phyloP scores from a whole-genome alignment of 53 echinoderm and acorn worm genomes.

The Echinometra lucunter region DNA sequence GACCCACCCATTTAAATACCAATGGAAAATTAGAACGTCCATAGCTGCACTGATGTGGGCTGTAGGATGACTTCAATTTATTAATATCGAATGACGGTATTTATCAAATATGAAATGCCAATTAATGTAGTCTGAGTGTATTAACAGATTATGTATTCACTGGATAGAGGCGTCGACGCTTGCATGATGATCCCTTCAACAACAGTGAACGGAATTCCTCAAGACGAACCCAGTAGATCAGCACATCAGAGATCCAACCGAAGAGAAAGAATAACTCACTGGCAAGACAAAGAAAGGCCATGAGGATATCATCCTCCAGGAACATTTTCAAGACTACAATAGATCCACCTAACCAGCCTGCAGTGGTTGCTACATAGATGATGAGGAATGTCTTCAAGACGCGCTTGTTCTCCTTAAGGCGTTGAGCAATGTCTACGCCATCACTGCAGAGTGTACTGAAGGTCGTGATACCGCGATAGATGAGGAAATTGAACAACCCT shows the following conservation, averaged over 20 bases:
- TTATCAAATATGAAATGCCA: not conserved
- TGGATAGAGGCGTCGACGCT: not conserved
- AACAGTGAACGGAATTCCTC: constrained; percentile 23
- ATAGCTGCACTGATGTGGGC: too few species aligned
- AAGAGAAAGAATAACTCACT: constrained; percentile 27
- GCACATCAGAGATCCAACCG: constrained; percentile 34
- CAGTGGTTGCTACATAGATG: constrained; percentile 36
- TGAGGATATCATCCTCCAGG: not conserved
- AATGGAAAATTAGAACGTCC: too few species aligned
- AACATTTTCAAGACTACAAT: not conserved
- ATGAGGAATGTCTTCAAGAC: constrained; percentile 36
- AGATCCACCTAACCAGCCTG: constrained; percentile 24
- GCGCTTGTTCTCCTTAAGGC: constrained; percentile 1
- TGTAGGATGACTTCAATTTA: too few species aligned
- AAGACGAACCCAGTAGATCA: constrained; percentile 35
- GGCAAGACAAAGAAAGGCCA: not conserved
- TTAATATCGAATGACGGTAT: too few species aligned
- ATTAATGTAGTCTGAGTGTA: not conserved
- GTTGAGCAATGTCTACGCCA: not conserved
- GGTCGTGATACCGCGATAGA: constrained; percentile 15
- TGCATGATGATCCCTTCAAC: constrained; percentile 17
- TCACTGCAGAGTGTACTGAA: not conserved
- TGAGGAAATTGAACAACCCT: not conserved
- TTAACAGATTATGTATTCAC: constrained; percentile 7
- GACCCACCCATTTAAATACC: too few species aligned